Base-by-base conservation (phyloP, 37 sponge, comb jelly and placozoan species). In the Bolinopsis microptera region DNA sequence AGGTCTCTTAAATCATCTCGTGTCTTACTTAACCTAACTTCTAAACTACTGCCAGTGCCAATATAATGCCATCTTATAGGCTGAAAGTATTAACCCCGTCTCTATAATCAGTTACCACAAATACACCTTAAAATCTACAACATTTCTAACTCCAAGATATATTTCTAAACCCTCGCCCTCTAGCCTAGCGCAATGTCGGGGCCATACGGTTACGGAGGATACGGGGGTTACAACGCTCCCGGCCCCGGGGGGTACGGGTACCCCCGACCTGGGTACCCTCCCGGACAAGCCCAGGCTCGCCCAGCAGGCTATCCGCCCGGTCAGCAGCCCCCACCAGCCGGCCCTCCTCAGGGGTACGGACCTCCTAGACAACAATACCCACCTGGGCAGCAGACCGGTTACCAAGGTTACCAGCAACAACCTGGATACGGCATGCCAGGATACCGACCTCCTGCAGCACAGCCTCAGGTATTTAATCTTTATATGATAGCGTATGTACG, bases 131-230 rank as follows among this genome's bases (percentile, higher is more conserved):
- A n/a, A n/a, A n/a, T n/a, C n/a, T n/a, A n/a, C n/a, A n/a, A n/a
- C n/a, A n/a, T n/a, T n/a, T n/a, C n/a, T n/a, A n/a, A n/a, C n/a
- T n/a, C n/a, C n/a, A n/a, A n/a, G n/a, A n/a, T n/a, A n/a, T n/a
- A n/a, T n/a, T n/a, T n/a, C n/a, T n/a, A n/a, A n/a, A n/a, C n/a
- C n/a, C n/a, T n/a, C n/a, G n/a, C n/a, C n/a, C n/a, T n/a, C n/a
- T n/a, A n/a, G n/a, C n/a, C n/a, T n/a, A n/a, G n/a, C n/a, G n/a
- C n/a, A n/a, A 77, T 77, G 80, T 77, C 80, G 16, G 36, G 80
- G 16, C 80, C 80, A 21, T 86, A 86, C 61, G 90, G 90, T 0
- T 86, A 86, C 61, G 90, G 90, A 24, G 90, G 90, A n/a, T 86
- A 86, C 61, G 90, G 90, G 34, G 90, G 90, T 25, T 86, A 86